These are phyloP conservation scores for Hetaerina titia DNA, from an alignment of 2,888 invertebrate species.

Conservation along the genomic window DNA sequence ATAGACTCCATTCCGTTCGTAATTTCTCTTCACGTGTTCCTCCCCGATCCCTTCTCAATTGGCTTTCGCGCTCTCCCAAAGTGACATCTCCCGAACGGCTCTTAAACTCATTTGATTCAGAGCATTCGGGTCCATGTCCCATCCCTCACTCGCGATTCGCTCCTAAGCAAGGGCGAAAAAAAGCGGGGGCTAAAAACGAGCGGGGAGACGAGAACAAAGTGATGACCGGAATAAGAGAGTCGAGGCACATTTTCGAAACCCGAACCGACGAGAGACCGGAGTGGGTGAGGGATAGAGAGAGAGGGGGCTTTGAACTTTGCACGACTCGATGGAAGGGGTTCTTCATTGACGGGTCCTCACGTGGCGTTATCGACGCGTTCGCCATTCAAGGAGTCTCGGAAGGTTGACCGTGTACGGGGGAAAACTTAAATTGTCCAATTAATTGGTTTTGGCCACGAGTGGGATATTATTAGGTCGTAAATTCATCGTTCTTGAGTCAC, in stretches of 20 bases:
- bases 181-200: neutral
- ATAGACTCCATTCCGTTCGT: neutral
- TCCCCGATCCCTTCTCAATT: neutral
- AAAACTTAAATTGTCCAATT: too few relatives aligned
- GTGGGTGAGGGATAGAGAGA: neutral
- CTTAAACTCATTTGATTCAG: conserved; percentile 12
- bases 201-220: neutral
- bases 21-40: neutral
- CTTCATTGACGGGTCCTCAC: neutral
- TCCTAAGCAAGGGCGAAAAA: neutral
- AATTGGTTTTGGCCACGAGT: too few relatives aligned
- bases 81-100: conserved; percentile 6
- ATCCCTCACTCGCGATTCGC: neutral
- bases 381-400: too few relatives aligned
- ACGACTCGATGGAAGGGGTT: neutral
- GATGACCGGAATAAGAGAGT: neutral
- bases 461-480: too few relatives aligned
- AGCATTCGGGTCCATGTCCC: neutral
- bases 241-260: neutral
- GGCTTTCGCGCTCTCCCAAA: neutral
- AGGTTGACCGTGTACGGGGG: too few relatives aligned
- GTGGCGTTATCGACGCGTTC: neutral
- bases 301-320: neutral
- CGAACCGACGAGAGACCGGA: neutral
- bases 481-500: too few relatives aligned